Evolutionary conservation across 92 coral and sea anemone genomes (phyloP), one percentile per base, ranked within the genome.

Genomic region (Epizoanthus rinbou): DNA sequence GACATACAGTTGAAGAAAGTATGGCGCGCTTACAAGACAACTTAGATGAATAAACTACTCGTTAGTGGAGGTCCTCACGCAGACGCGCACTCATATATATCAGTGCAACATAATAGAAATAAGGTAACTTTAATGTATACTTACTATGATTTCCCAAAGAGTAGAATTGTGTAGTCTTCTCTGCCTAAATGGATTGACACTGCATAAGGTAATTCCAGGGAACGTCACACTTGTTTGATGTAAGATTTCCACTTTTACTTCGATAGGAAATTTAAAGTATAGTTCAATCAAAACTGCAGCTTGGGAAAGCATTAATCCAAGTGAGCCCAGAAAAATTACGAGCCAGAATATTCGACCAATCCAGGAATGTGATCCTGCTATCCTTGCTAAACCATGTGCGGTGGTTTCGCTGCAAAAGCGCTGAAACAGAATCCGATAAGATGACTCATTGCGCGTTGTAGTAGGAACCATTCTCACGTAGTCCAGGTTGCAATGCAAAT

Each of bases 291-390:
- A 57, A 53, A 18, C 19, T 74, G 64, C 80, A 6, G 54, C 57
- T 39, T 74, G 80, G 8, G 45, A 74, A 18, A 74, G 50, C 80
- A 74, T 74, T 31, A 74, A 15, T 15, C 80, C 80, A 56, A 35
- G 28, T 6, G 63, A 62, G 16, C 18, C 17, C 17, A 74, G 80
- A 11, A 74, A 31, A 24, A 74, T 25, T 17, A 15, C 50, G 4
- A 53, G 62, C 80, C 80, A 74, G 15, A 74, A 15, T 9, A 74
- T 43, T 13, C 80, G 80, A 31, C 64, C 28, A 31, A 21, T 53
- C 80, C 64, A 54, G 15, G 9, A 31, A 15, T 74, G 22, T 15
- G 80, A 74, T 0, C 57, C 16, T 23, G 64, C 64, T 28, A 74
- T 56, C 13, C 35, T 74, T 24, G 65, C 63, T 11, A 74, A 74